Evolutionary conservation across 2,113 vertebrate genomes (phyloP).

Genomic region (Scomber scombrus): DNA sequence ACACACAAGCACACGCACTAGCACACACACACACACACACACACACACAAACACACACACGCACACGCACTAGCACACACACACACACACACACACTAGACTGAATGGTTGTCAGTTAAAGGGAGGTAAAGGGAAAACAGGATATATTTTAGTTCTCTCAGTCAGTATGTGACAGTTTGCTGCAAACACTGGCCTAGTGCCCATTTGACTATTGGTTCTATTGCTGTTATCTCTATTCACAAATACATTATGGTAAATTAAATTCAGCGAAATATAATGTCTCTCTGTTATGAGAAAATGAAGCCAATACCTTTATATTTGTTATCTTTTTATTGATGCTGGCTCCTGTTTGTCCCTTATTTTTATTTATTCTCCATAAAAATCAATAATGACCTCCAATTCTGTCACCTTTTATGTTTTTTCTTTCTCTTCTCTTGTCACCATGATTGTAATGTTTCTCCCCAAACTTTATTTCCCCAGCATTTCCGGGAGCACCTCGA

Average conservation of each 20-base stretch:
- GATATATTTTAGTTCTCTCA: slow-evolving; percentile 20
- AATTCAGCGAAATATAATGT: background rate
- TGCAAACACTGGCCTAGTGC: slow-evolving; percentile 5
- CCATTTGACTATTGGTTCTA: slow-evolving; percentile 20
- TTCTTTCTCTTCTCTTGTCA: background rate
- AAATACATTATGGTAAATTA: slow-evolving; percentile 17
- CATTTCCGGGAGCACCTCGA: slow-evolving; percentile 96
- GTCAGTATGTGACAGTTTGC: slow-evolving; percentile 29
- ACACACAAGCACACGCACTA: no score
- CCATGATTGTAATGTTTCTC: background rate
- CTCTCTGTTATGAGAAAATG: background rate
- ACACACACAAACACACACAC: no score
- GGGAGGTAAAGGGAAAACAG: slow-evolving; percentile 27
- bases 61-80: no score
- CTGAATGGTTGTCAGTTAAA: slow-evolving; percentile 4
- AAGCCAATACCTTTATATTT: background rate
- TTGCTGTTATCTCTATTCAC: slow-evolving; percentile 25
- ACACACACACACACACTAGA: background rate
- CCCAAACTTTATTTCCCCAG: slow-evolving; percentile 78
- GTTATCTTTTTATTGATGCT: background rate
- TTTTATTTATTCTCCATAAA: background rate
- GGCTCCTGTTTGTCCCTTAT: background rate
- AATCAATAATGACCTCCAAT: background rate
- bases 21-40: no score
- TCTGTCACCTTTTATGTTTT: background rate